Conservation (phyloP, 1,140 invertebrate genomes). For the Ceratina calcarata region DNA sequence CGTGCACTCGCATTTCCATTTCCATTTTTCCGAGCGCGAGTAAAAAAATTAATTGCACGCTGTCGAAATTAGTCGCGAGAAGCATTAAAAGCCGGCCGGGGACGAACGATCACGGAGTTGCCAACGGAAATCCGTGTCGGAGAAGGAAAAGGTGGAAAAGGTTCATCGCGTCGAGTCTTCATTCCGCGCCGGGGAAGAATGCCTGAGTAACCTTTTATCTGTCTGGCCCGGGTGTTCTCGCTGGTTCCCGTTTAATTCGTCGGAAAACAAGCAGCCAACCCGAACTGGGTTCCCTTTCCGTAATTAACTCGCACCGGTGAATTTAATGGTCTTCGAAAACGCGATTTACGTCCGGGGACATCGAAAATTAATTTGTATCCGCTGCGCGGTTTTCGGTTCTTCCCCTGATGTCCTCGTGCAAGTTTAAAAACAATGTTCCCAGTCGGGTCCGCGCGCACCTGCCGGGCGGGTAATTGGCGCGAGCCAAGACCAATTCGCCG, state of each 20-base stretch:
- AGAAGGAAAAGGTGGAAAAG: neutral
- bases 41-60: conserved; percentile 18
- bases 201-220: conserved; percentile 7
- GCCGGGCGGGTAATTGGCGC: conserved; percentile 36
- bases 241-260: conserved; percentile 30
- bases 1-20: conserved; percentile 2
- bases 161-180: neutral
- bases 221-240: neutral
- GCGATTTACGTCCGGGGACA: conserved; percentile 17
- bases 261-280: conserved; percentile 3
- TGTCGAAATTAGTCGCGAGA: conserved; percentile 6
- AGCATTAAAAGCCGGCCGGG: neutral
- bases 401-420: neutral
- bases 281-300: neutral
- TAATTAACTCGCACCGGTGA: conserved; percentile 33
- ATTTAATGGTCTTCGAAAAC: conserved; percentile 7
- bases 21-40: conserved; percentile 2
- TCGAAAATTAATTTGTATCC: conserved; percentile 39
- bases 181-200: neutral
- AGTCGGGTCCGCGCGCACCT: neutral
- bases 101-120: conserved; percentile 11
- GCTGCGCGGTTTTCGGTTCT: neutral
- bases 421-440: conserved; percentile 39
- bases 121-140: neutral
- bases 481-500: conserved; percentile 43